Conservation (phyloP, 2,113 vertebrate species). For the Hippocampus abdominalis region DNA sequence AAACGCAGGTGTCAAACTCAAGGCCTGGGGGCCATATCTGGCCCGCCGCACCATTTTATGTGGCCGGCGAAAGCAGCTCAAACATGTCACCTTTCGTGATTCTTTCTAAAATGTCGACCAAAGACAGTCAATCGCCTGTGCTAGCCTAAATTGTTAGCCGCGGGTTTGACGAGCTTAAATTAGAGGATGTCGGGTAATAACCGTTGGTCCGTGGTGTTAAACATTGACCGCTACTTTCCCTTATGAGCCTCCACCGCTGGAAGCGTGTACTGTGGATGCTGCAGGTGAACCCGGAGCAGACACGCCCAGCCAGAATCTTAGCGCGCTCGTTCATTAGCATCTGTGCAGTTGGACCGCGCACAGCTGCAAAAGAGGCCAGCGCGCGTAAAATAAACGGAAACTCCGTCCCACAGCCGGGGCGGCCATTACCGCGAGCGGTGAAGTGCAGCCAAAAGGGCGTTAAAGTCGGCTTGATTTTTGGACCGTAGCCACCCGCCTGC, state of each 20-base stretch:
- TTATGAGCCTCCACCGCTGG: conserved; percentile 2
- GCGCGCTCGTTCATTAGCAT: conserved; percentile 9
- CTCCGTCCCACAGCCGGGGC: conserved; percentile 16
- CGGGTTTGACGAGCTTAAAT: neutral
- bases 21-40: no score
- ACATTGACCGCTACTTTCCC: conserved; percentile 4
- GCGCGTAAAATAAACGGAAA: conserved; percentile 14
- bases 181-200: neutral
- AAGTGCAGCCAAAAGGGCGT: conserved; percentile 20
- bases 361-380: conserved; percentile 32
- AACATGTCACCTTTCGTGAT: no score
- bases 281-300: conserved; percentile 8
- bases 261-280: conserved; percentile 18
- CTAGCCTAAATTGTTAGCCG: neutral
- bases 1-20: no score
- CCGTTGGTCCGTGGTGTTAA: conserved; percentile 13
- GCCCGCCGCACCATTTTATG: no score
- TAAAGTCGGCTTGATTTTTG: conserved; percentile 12
- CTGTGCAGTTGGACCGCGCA: conserved; percentile 20
- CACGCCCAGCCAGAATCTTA: conserved; percentile 12
- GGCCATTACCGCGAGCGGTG: conserved; percentile 21
- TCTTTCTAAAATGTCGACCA: no score
- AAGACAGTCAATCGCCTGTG: neutral
- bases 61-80: no score
- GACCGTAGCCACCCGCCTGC: neutral